These are phyloP conservation scores for Copsychus sechellarum DNA, from an alignment of 2,113 vertebrate species.

Conservation along the genomic window DNA sequence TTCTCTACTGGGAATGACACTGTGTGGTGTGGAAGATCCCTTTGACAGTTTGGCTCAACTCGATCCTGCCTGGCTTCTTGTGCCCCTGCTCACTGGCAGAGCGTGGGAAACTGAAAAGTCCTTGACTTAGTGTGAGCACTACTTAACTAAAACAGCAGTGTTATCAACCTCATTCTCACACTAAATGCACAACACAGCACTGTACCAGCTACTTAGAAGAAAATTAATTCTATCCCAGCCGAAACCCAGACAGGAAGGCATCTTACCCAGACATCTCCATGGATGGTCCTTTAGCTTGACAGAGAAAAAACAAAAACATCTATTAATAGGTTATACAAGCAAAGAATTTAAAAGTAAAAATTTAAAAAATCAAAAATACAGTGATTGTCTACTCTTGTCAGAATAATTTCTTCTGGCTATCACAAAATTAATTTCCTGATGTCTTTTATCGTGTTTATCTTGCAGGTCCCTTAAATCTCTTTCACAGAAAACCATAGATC, in stretches of 20 bases:
- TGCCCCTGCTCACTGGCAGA: neutral
- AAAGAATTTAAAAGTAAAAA: neutral
- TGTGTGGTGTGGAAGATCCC: neutral
- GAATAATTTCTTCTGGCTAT: neutral
- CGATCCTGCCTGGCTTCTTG: neutral
- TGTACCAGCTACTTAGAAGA: neutral
- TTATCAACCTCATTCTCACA: neutral
- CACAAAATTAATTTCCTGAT: neutral
- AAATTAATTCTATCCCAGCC: neutral
- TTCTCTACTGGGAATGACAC: neutral
- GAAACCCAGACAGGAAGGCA: slow-evolving; percentile 8
- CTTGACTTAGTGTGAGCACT: neutral
- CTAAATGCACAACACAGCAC: neutral
- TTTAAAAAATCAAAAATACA: neutral
- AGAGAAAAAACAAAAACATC: slow-evolving; percentile 39
- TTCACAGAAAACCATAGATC: neutral
- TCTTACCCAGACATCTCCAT: slow-evolving; percentile 78
- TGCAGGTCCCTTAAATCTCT: neutral
- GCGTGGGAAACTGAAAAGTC: neutral
- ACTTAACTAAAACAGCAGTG: neutral
- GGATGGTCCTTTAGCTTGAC: slow-evolving; percentile 71
- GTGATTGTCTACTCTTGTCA: neutral
- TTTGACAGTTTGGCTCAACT: neutral
- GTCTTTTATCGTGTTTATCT: neutral
- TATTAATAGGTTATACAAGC: neutral